Evolutionary conservation across 2,888 invertebrate species (phyloP), one percentile per base, ranked within the genome.

Genomic region (Serripes groenlandicus): DNA sequence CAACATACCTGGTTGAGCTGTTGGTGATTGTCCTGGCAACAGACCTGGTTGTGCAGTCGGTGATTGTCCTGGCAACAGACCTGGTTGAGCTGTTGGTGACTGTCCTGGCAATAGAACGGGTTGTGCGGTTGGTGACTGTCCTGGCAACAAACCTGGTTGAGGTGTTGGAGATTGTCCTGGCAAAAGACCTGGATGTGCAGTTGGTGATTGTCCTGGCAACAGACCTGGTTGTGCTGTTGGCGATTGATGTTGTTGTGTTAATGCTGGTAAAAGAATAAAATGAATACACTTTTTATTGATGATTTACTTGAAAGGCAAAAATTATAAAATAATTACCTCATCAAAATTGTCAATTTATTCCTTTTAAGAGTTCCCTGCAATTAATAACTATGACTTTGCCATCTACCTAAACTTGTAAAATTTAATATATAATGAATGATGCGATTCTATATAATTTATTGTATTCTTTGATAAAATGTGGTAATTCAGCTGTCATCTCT

Each of bases 21-120:
- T 75, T 82, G 82, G 82, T 28, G 78, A 32, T 32, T 52, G 75
- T 0, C 75, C 78, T 35, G 81, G 32, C 0, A 30, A 7, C 18
- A 75, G 52, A 21, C 66, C 69, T 66, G 82, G 82, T 52, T 75
- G 66, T 35, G 78, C 83, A 35, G 66, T 66, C 23, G 66, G 66
- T 66, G 70, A 30, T 52, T 54, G 42, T 30, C 49, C 49, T 30
- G 70, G 70, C 49, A 34, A n/a, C 28, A 70, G 34, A 52, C 70
- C n/a, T 69, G 34, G 83, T 18, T 78, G 72, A 18, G 66, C 66
- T 32, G 66, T 66, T 35, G 66, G 66, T 35, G 75, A 54, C 58
- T 69, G 56, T 69, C 79, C 83, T 23, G 79, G 32, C 28, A 64
- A 49, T 21, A 49, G 49, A 49, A 15, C 49, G 15, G 49, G 49